Conservation (phyloP, 2,113 vertebrate species). For the Panurus biarmicus region DNA sequence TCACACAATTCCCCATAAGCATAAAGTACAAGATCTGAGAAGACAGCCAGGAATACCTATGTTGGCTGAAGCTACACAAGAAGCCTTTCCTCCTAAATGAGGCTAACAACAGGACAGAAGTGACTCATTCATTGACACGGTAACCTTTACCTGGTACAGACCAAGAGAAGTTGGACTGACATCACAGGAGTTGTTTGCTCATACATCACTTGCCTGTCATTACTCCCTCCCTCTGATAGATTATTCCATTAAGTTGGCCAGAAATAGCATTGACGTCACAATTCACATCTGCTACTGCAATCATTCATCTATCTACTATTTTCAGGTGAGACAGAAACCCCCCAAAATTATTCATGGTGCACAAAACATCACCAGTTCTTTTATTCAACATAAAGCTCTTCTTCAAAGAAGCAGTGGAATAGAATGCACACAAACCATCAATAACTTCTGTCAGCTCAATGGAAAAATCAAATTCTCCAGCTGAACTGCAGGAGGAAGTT, state of each 20-base stretch:
- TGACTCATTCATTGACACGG: not conserved
- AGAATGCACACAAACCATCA: not conserved
- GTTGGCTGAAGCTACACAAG: not conserved
- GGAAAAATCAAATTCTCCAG: not conserved
- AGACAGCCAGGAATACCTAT: not conserved
- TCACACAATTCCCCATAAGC: not conserved
- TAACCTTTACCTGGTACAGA: not conserved
- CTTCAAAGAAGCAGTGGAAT: not conserved
- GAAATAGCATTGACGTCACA: constrained; percentile 31
- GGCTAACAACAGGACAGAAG: not conserved
- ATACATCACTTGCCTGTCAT: not conserved
- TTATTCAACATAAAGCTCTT: not conserved
- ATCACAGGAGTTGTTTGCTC: constrained; percentile 14
- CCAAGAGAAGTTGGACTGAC: not conserved
- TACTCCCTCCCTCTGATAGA: not conserved
- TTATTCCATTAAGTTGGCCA: constrained; percentile 30
- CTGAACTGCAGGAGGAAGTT: not conserved
- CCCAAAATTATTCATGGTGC: not conserved
- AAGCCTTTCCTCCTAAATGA: not conserved
- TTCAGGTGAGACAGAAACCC: not conserved
- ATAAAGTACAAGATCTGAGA: not conserved
- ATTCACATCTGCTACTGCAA: constrained; percentile 25
- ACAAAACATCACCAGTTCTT: not conserved
- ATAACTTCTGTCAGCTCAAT: not conserved
- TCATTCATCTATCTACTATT: not conserved